These are phyloP conservation scores for Pristis pectinata DNA, from an alignment of 2,797 vertebrate species.

Conservation along the genomic window DNA sequence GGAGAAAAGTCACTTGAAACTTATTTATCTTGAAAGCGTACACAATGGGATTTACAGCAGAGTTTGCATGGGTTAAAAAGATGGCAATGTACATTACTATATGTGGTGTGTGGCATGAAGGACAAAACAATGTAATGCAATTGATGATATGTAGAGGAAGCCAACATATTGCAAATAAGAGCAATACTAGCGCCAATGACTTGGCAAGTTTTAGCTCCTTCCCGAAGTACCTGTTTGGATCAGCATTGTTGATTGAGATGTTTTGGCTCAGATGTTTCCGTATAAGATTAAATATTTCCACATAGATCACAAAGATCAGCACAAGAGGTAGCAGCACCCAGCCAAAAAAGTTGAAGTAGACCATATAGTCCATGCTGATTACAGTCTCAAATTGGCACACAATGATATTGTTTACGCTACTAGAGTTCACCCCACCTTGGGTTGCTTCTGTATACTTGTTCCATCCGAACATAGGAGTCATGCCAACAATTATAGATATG, in stretches of 20 bases:
- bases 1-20: slow-evolving; percentile 82
- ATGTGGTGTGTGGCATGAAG: slow-evolving; percentile 62
- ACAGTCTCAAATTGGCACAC: slow-evolving; percentile 85
- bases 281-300: slow-evolving; percentile 95
- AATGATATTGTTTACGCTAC: slow-evolving; percentile 58
- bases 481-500: slow-evolving; percentile 82
- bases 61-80: slow-evolving; percentile 91
- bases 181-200: slow-evolving; percentile 85
- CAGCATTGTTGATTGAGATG: slow-evolving; percentile 63
- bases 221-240: slow-evolving; percentile 87
- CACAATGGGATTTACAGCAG: slow-evolving; percentile 91
- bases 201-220: slow-evolving; percentile 96
- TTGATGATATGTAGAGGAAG: slow-evolving; percentile 91
- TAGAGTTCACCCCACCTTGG: slow-evolving; percentile 60
- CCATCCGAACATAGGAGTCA: slow-evolving; percentile 94
- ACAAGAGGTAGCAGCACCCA: slow-evolving; percentile 90
- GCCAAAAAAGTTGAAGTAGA: slow-evolving; percentile 96
- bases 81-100: slow-evolving; percentile 79
- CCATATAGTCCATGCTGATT: slow-evolving; percentile 99
- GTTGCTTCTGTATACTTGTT: slow-evolving; percentile 72
- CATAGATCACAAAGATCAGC: slow-evolving; percentile 86
- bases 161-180: slow-evolving; percentile 88
- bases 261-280: slow-evolving; percentile 89
- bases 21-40: slow-evolving; percentile 94
- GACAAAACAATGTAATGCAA: slow-evolving; percentile 87